Evolutionary conservation across 2,888 invertebrate genomes (phyloP), one percentile per base, ranked within the genome.

Genomic region (Blastobasis adustella): DNA sequence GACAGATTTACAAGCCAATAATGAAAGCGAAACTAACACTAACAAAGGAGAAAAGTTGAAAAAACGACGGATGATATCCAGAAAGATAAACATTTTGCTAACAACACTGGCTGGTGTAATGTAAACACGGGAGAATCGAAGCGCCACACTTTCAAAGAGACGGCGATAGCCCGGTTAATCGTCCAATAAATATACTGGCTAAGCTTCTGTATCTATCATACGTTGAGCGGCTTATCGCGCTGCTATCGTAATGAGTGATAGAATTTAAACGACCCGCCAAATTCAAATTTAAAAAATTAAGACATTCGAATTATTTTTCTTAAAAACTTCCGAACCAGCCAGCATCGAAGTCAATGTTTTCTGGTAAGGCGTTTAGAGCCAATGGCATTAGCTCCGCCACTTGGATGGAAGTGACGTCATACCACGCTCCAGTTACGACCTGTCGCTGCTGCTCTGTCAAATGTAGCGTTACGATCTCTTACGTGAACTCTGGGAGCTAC

Each of bases 361-460:
- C 23, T 23, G 23, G 10, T 42, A 54, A 49, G 54, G 45, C 47
- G 39, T 54, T 46, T 49, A 47, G 42, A 51, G 45, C 6, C 51
- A 51, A 47, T 47, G 46, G 50, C 37, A 54, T 54, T 54, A 50
- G 50, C 50, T 48, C 55, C 66, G 66, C 63, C 58, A 62, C 59
- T 62, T 73, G 64, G 70, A 71, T 71, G 73, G 67, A 56, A 59
- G 53, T 82, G 82, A 82, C 79, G 80, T 82, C 81, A 82, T 54
- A 61, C 53, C 61, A 78, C 78, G 81, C 79, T 81, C 82, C 71
- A 80, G 79, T 82, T 81, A 59, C 70, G 73, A 78, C 79, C 62
- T 76, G 82, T 79, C 71, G 64, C 67, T 61, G 68, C 67, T 57
- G 57, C 71, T 64, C 64, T 63, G 65, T 67, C 69, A 64, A 69